These are phyloP conservation scores for Radopholus similis DNA, from an alignment of 1,140 invertebrate species.

Conservation along the genomic window DNA sequence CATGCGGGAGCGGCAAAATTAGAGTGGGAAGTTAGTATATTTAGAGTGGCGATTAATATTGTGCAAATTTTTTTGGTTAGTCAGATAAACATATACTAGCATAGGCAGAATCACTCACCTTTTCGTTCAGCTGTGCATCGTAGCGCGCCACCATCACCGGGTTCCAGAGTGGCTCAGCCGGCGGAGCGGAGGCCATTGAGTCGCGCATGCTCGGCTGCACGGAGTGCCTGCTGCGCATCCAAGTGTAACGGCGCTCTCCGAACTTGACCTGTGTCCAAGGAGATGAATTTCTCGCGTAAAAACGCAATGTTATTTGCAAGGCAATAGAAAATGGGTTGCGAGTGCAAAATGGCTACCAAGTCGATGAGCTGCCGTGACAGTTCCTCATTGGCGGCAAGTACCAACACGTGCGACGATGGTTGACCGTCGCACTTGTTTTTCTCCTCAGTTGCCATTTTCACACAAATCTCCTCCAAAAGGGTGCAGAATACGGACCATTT, in stretches of 20 bases:
- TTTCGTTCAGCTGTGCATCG: conserved; percentile 39
- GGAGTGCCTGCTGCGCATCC: conserved; percentile 34
- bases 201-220: not conserved
- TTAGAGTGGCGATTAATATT: too few relatives aligned
- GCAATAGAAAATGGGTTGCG: not conserved
- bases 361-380: conserved; percentile 46
- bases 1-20: too few relatives aligned
- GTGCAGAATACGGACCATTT: conserved; percentile 48
- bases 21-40: too few relatives aligned
- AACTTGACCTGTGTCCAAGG: conserved; percentile 46
- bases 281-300: too few relatives aligned
- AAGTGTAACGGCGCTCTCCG: conserved; percentile 30
- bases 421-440: not conserved
- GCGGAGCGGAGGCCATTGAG: conserved; percentile 30
- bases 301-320: not conserved
- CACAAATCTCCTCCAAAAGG: conserved; percentile 43
- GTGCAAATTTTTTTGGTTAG: too few relatives aligned
- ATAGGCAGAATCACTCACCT: too few relatives aligned
- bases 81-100: too few relatives aligned
- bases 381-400: conserved; percentile 43
- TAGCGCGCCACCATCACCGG: conserved; percentile 33
- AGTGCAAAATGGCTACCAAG: conserved; percentile 10
- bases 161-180: conserved; percentile 38
- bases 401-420: conserved; percentile 40
- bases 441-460: conserved; percentile 7